Evolutionary conservation across 2,797 vertebrate genomes (phyloP).

Genomic region (Muraenolepis orangiensis): DNA sequence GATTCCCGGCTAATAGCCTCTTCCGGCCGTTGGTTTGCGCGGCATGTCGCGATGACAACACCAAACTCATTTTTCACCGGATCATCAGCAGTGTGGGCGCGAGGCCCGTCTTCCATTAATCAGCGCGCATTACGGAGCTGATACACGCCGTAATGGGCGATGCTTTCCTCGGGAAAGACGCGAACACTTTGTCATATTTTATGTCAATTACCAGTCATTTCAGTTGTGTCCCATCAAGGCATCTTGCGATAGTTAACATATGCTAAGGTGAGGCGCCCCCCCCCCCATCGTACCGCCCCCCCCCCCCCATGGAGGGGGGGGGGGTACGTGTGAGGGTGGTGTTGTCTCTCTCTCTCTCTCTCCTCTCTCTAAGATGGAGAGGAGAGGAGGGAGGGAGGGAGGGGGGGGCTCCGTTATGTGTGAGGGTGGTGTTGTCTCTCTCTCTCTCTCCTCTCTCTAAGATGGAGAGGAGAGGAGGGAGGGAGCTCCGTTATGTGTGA

Average conservation of each 20-base stretch:
- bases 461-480: too few relatives aligned
- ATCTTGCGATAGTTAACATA: constrained; percentile 97
- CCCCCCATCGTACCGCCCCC: constrained; percentile 86
- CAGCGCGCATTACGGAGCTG: constrained; percentile 96
- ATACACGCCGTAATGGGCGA: constrained; percentile 92
- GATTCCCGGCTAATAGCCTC: constrained; percentile 97
- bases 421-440: too few relatives aligned
- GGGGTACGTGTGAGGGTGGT: constrained; percentile 56
- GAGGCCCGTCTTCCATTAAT: constrained; percentile 98
- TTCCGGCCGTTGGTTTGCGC: constrained; percentile 95
- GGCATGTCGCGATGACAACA: constrained; percentile 97
- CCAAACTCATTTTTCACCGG: constrained; percentile 99
- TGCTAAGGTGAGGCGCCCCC: constrained; percentile 92
- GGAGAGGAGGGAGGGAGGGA: too few relatives aligned
- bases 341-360: too few relatives aligned
- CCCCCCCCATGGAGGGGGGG: too few relatives aligned
- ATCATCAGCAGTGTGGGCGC: constrained; percentile 92
- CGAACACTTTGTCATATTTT: constrained; percentile 99
- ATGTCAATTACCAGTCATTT: constrained; percentile 98
- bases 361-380: too few relatives aligned
- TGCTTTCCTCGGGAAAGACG: constrained; percentile 97
- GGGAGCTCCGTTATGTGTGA: too few relatives aligned
- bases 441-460: too few relatives aligned
- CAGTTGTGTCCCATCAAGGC: constrained; percentile 97
- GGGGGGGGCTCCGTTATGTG: too few relatives aligned